Evolutionary conservation across 2,888 invertebrate species (phyloP), one percentile per base, ranked within the genome.

Genomic region (Syrista parreyssii): DNA sequence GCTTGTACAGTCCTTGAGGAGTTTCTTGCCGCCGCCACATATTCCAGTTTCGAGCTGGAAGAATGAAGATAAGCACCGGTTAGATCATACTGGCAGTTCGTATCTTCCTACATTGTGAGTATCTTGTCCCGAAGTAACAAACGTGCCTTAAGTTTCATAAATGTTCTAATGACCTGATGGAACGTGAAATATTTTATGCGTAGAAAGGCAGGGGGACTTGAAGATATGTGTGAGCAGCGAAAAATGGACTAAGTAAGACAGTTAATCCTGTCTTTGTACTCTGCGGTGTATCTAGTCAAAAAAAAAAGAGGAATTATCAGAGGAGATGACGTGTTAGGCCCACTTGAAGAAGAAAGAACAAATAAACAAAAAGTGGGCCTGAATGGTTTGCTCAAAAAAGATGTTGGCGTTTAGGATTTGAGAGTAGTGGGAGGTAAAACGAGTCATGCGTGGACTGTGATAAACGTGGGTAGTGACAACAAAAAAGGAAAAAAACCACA

Each of bases 11-110:
- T 96, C 96, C 12, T 92, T 97, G 84, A 94, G 97, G 76, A 97
- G 96, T 90, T 97, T 96, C 88, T 92, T 97, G 89, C 97, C 97
- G 79, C 97, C 97, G 36, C 97, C 97, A 11, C 97, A 97, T 90
- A 97, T 97, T 89, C 96, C 96, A 88, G 96, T 97, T 77, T 96
- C 96, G 82, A 97, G 97, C 79, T 97, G 97, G 97, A 97, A 97
- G 92, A 97, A 96, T 89, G 97, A 97, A 91, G 96, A 96, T 89
- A 94, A 94, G 85, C 94, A 94, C 91, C 93, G 94, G 87, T 93
- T 92, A 87, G 93, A 93, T 86, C 89, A 90, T 82, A 87, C 88
- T 79, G 85, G 86, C 79, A 86, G 87, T 82, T 79, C 88, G 76
- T 90, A 90, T 83, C 84, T 90, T 81, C 85, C 90, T 55, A 84